These are phyloP conservation scores for Ptychodera flava DNA, from an alignment of 35 echinoderm and acorn worm genomes.

Conservation along the genomic window DNA sequence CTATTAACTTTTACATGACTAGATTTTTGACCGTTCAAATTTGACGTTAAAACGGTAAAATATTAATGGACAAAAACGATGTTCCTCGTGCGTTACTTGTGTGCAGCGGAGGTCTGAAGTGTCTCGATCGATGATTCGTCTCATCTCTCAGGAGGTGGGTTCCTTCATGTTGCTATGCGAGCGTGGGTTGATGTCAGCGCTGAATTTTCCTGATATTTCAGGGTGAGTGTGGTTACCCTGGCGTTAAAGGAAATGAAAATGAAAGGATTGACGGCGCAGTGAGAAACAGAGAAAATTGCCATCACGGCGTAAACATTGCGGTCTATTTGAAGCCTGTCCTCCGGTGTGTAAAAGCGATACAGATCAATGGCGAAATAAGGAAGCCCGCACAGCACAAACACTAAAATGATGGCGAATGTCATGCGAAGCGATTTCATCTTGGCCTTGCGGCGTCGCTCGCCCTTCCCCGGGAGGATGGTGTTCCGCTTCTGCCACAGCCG, in stretches of 20 bases:
- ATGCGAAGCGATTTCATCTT: constrained; percentile 61
- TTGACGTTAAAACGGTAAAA: too few relatives aligned
- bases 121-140: too few relatives aligned
- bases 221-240: neutral
- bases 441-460: neutral
- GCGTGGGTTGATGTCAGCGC: neutral
- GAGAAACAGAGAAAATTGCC: constrained; percentile 65
- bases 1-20: too few relatives aligned
- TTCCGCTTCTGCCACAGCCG: neutral
- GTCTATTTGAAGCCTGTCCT: constrained; percentile 19
- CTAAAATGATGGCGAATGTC: constrained; percentile 85
- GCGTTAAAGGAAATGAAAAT: constrained; percentile 82
- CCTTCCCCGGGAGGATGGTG: neutral
- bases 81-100: too few relatives aligned
- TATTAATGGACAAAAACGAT: too few relatives aligned
- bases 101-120: too few relatives aligned
- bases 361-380: constrained; percentile 74
- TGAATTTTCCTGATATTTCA: neutral
- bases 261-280: constrained; percentile 79
- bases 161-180: too few relatives aligned
- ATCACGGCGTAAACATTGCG: constrained; percentile 55
- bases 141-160: too few relatives aligned
- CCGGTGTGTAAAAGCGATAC: constrained; percentile 23
- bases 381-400: constrained; percentile 70
- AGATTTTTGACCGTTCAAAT: too few relatives aligned